These are phyloP conservation scores for Premnoplex brunnescens DNA, from an alignment of 2,797 vertebrate genomes.

Conservation along the genomic window DNA sequence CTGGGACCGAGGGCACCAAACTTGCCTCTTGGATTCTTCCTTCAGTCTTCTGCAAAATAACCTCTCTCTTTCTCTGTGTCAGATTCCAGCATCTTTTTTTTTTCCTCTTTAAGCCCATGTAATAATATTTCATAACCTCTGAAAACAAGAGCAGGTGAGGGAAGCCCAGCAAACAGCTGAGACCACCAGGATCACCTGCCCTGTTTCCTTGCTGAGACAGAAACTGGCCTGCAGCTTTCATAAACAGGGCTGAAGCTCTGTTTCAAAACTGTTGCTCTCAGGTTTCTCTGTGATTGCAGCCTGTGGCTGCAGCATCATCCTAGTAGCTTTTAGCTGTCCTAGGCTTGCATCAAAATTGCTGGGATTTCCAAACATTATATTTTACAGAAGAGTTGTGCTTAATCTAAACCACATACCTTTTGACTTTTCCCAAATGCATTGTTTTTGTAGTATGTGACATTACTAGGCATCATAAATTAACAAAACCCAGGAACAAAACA, in stretches of 20 bases:
- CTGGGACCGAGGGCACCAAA: not conserved
- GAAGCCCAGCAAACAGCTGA: not conserved
- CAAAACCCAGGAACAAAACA: not conserved
- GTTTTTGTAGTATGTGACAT: not conserved
- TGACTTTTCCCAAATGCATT: not conserved
- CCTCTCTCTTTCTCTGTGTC: not conserved
- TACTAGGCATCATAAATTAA: not conserved
- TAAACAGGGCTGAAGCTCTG: not conserved
- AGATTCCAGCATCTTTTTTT: not conserved
- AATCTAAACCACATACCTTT: not conserved
- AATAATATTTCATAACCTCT: not conserved
- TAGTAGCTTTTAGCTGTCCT: not conserved
- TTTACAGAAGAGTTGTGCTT: not conserved
- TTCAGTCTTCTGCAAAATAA: not conserved
- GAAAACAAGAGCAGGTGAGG: too few species aligned
- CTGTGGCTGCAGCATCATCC: not conserved
- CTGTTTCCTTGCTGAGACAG: fast-evolving
- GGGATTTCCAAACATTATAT: not conserved
- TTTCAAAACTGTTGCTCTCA: not conserved
- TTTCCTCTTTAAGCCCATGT: not conserved
- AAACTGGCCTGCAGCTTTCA: not conserved
- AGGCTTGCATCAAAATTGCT: not conserved
- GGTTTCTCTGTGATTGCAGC: not conserved
- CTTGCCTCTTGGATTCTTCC: not conserved
- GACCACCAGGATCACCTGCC: not conserved